Percentiles rank a stretch among this genome's conserved stretches.
Evolutionary conservation across 1,140 invertebrate genomes (phyloP).

Genomic region (Acromyrmex charruanus): DNA sequence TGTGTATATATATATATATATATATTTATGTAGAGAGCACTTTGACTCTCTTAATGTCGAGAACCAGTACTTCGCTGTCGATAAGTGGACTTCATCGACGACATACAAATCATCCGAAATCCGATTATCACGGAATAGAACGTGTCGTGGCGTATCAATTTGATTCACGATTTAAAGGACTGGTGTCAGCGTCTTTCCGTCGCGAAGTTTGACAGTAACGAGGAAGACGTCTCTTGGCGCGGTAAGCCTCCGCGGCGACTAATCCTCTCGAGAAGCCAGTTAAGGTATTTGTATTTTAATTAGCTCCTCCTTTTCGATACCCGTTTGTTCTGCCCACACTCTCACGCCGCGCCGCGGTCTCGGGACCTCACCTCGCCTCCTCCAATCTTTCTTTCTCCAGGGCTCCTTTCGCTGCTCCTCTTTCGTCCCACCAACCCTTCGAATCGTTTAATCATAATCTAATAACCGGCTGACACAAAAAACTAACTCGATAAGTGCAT

Average conservation of each 20-base stretch:
- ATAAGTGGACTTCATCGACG: slow-evolving; percentile 69
- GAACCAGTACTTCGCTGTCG: slow-evolving; percentile 22
- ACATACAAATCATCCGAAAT: slow-evolving; percentile 71
- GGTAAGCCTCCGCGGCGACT: slow-evolving; percentile 76
- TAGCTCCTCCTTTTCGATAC: slow-evolving; percentile 82
- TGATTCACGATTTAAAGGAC: slow-evolving; percentile 71
- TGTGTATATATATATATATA: background rate
- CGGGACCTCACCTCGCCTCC: slow-evolving; percentile 31
- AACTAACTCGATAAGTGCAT: slow-evolving; percentile 83
- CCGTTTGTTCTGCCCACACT: slow-evolving; percentile 79
- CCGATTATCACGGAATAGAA: slow-evolving; percentile 73
- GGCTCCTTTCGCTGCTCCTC: slow-evolving; percentile 43
- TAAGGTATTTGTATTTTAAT: slow-evolving; percentile 85
- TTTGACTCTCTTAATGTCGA: slow-evolving; percentile 46
- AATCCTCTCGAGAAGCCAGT: slow-evolving; percentile 79
- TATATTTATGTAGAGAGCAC: background rate
- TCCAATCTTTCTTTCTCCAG: slow-evolving; percentile 45
- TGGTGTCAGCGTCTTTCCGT: slow-evolving; percentile 46
- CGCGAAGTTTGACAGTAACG: slow-evolving; percentile 70
- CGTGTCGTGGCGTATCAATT: slow-evolving; percentile 73
- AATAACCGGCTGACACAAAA: slow-evolving; percentile 86
- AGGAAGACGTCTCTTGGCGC: slow-evolving; percentile 71
- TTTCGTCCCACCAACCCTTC: slow-evolving; percentile 57
- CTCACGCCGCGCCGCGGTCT: slow-evolving; percentile 53
- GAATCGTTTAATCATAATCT: slow-evolving; percentile 87